These are phyloP conservation scores for Pseudomyrmex gracilis DNA, from an alignment of 1,140 invertebrate species.

Conservation along the genomic window DNA sequence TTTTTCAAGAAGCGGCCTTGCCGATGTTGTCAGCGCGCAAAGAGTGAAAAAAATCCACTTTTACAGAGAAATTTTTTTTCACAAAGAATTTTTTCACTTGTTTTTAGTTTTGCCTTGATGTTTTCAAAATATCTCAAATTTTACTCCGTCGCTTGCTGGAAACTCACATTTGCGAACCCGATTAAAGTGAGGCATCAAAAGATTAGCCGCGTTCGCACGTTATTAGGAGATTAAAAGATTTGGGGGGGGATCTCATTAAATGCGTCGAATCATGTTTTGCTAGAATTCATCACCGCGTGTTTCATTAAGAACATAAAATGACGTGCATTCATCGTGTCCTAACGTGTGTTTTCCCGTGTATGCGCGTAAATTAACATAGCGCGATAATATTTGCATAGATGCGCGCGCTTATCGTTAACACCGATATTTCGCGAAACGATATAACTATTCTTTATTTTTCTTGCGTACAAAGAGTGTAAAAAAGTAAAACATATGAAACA, in stretches of 20 bases:
- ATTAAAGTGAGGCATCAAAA: conserved; percentile 47
- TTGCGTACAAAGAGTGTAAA: not conserved
- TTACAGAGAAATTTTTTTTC: no score
- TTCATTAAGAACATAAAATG: conserved; percentile 58
- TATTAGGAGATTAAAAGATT: conserved; percentile 55
- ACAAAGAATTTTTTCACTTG: no score
- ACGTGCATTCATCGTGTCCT: conserved; percentile 28
- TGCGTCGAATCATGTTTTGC: conserved; percentile 22
- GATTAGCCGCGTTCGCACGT: conserved; percentile 34
- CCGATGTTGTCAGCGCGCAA: no score
- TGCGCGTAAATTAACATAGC: conserved; percentile 7
- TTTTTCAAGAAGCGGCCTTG: no score
- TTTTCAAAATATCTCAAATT: not conserved
- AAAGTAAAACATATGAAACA: not conserved
- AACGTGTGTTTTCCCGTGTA: not conserved
- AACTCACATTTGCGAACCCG: conserved; percentile 31
- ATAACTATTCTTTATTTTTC: not conserved
- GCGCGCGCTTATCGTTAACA: not conserved
- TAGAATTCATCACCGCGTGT: conserved; percentile 4
- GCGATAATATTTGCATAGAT: not conserved
- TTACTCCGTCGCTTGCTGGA: not conserved
- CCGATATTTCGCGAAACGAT: not conserved
- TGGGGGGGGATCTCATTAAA: conserved; percentile 36
- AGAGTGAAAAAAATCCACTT: no score
- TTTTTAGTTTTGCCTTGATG: not conserved